Conservation (phyloP, 2,113 vertebrate species). For the Xiphophorus hellerii region DNA sequence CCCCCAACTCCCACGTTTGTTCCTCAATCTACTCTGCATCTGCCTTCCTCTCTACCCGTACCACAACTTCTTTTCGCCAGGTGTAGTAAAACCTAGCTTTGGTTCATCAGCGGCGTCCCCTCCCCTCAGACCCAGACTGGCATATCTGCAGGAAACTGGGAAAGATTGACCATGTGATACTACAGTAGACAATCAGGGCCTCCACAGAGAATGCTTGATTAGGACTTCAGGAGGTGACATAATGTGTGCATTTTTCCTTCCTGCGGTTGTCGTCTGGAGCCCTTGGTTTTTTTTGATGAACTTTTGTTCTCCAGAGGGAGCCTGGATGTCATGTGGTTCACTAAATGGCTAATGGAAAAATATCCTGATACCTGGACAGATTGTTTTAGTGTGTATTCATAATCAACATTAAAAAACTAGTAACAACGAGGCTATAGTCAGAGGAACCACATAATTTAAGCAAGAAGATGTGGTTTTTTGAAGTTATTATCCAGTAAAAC, state of each 20-base stretch:
- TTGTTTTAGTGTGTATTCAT: background rate
- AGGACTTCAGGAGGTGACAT: slow-evolving; percentile 19
- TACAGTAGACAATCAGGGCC: slow-evolving; percentile 45
- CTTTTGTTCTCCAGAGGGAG: slow-evolving; percentile 10
- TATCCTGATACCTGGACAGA: background rate
- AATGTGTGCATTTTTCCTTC: slow-evolving; percentile 51
- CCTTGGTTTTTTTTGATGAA: slow-evolving; percentile 6
- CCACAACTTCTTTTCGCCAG: slow-evolving; percentile 3
- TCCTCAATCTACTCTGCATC: background rate
- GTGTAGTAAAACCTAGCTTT: slow-evolving; percentile 13
- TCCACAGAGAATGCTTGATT: slow-evolving; percentile 9
- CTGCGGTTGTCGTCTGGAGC: slow-evolving; percentile 24
- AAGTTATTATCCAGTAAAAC: too few species aligned
- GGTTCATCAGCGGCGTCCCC: slow-evolving; percentile 49
- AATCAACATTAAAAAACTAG: too few species aligned
- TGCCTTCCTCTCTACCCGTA: slow-evolving; percentile 22
- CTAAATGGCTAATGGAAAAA: background rate
- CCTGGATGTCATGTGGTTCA: slow-evolving; percentile 1
- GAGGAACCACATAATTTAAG: too few species aligned
- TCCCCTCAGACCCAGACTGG: slow-evolving; percentile 30
- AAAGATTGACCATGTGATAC: slow-evolving; percentile 34
- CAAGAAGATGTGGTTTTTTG: too few species aligned
- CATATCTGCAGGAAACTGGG: slow-evolving; percentile 55
- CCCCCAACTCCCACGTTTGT: slow-evolving; percentile 10
- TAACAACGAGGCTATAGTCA: too few species aligned